Conservation (phyloP, 1,140 invertebrate genomes). For the Drosophila paulistorum region DNA sequence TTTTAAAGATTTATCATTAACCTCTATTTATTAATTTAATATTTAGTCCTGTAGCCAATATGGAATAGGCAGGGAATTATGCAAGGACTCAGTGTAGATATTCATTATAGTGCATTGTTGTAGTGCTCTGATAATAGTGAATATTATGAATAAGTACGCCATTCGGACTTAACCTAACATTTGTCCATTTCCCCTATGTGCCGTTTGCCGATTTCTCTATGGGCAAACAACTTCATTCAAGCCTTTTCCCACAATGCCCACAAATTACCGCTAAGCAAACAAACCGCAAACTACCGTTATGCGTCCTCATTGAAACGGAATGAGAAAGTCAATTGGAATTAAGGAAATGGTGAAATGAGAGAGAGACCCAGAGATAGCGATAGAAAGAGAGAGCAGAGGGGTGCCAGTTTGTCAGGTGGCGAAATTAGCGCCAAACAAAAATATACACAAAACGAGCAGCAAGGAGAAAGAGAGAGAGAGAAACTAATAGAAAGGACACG, state of each 20-base stretch:
- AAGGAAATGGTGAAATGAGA: conserved; percentile 3
- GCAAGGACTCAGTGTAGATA: no score
- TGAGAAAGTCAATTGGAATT: conserved; percentile 3
- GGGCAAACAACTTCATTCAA: conserved; percentile 10
- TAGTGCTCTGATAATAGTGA: no score
- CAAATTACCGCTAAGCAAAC: conserved; percentile 19
- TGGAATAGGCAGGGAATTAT: no score
- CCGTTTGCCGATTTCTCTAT: background rate
- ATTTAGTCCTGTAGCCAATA: no score
- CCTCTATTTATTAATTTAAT: no score
- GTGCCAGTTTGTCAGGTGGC: conserved; percentile 41
- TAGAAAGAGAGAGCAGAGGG: no score
- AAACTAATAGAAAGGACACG: background rate
- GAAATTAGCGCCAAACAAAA: conserved; percentile 66
- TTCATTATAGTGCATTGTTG: no score
- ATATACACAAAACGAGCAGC: conserved; percentile 5
- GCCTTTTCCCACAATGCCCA: conserved; percentile 11
- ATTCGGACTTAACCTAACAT: background rate
- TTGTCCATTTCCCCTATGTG: background rate
- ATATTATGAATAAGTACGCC: background rate
- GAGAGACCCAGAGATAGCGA: no score
- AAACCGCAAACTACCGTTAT: conserved; percentile 52
- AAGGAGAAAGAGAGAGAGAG: conserved; percentile 1
- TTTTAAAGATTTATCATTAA: no score
- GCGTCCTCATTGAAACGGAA: conserved; percentile 23